A percentile compares a stretch with the other conserved stretches of the same genome.
phyloP scores from a whole-genome alignment of 2,888 invertebrate genomes.

The Acleris holmiana region DNA sequence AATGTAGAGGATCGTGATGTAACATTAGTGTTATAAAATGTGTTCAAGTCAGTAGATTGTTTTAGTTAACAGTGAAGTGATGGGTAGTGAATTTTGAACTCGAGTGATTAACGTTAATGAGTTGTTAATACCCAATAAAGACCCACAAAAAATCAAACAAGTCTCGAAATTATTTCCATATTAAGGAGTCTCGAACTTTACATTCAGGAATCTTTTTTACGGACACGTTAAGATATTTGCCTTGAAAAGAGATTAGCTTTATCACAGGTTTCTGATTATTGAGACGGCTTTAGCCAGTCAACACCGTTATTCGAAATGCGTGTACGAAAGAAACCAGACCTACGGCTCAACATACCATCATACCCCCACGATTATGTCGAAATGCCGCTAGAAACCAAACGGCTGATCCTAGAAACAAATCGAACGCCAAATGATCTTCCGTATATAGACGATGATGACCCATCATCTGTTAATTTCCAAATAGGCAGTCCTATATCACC shows the following conservation, averaged over 20 bases:
- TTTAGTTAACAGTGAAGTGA: background rate
- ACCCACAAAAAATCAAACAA: too few species aligned
- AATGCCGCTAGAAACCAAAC: slow-evolving; percentile 66
- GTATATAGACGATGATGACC: slow-evolving; percentile 54
- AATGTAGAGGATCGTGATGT: background rate
- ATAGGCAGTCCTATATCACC: slow-evolving; percentile 40
- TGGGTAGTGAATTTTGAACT: background rate
- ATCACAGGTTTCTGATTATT: background rate
- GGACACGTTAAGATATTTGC: background rate
- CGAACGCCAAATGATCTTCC: slow-evolving; percentile 49
- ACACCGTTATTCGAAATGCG: slow-evolving; percentile 52
- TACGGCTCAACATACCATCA: slow-evolving; percentile 65
- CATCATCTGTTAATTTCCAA: slow-evolving; percentile 37
- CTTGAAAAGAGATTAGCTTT: slow-evolving; percentile 21
- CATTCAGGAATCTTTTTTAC: background rate
- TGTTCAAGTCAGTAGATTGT: background rate
- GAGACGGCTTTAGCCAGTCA: too few species aligned
- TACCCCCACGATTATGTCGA: slow-evolving; percentile 73
- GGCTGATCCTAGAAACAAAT: slow-evolving; percentile 54
- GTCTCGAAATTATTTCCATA: background rate
- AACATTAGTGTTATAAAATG: background rate
- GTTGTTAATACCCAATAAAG: background rate
- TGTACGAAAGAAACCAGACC: slow-evolving; percentile 67
- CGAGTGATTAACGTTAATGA: background rate
- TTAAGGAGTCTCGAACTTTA: background rate